phyloP scores from a whole-genome alignment of 37 sponge, comb jelly and placozoan species.

The Agelas oroides region DNA sequence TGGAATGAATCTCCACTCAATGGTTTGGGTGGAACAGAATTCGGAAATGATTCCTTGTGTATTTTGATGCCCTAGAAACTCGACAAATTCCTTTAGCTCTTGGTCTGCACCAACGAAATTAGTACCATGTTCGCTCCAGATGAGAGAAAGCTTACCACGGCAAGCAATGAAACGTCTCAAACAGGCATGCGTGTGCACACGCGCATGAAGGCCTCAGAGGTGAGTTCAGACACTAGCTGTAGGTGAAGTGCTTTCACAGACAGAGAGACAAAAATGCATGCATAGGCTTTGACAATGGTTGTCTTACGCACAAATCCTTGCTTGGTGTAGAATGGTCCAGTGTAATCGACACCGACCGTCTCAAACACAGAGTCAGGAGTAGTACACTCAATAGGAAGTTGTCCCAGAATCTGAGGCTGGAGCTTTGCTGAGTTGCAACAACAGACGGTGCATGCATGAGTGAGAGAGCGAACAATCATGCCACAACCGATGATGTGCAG shows the following conservation, averaged over 20 bases:
- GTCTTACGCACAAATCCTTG: conserved; percentile 34
- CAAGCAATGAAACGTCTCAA: conserved; percentile 39
- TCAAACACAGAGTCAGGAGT: conserved; percentile 37
- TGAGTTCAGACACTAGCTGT: conserved; percentile 30
- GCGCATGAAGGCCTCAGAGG: conserved; percentile 54
- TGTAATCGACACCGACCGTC: conserved; percentile 43
- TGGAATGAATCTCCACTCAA: conserved; percentile 49
- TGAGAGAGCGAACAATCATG: no score
- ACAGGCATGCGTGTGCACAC: no score
- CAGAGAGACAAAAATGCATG: conserved; percentile 45
- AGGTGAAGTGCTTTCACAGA: conserved; percentile 43
- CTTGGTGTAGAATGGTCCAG: conserved; percentile 37
- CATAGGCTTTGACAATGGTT: conserved; percentile 24
- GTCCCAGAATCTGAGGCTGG: conserved; percentile 53
- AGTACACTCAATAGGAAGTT: conserved; percentile 42
- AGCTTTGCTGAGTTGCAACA: conserved; percentile 11
- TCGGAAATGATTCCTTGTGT: conserved; percentile 7
- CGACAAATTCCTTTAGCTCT: conserved; percentile 31
- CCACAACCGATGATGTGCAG: no score
- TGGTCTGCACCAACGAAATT: conserved; percentile 44
- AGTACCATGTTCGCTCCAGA: conserved; percentile 55
- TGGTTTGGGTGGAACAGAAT: background rate
- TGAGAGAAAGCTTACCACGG: conserved; percentile 23
- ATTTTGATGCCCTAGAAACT: conserved; percentile 11
- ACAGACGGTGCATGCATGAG: no score